These are phyloP conservation scores for Cyprinodon diabolis DNA, from an alignment of 2,797 vertebrate genomes.

Conservation along the genomic window DNA sequence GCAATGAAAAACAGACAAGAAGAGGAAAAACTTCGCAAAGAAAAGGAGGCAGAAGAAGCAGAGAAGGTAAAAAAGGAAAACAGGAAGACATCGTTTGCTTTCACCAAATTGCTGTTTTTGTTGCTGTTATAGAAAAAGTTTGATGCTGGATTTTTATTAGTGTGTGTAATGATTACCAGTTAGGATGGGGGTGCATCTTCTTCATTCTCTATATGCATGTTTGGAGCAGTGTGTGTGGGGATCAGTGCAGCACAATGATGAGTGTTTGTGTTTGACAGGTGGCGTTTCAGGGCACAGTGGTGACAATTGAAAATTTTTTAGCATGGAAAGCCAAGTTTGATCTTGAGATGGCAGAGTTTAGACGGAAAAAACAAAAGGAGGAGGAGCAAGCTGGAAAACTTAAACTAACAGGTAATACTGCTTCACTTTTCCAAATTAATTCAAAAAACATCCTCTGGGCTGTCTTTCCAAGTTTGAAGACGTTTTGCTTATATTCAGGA, in stretches of 20 bases:
- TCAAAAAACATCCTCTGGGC: no score
- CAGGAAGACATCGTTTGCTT: no score
- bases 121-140: no score
- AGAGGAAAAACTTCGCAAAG: constrained; percentile 88
- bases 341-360: constrained; percentile 87
- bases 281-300: constrained; percentile 95
- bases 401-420: constrained; percentile 88
- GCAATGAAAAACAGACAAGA: constrained; percentile 90
- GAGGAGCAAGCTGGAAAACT: constrained; percentile 90
- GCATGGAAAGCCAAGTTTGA: constrained; percentile 95
- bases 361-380: constrained; percentile 91
- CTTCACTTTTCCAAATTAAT: no score
- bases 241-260: not conserved
- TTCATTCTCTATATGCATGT: no score
- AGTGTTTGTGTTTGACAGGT: constrained; percentile 72
- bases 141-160: no score
- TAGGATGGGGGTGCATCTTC: not conserved
- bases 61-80: constrained; percentile 85
- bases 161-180: not conserved
- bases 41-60: constrained; percentile 93
- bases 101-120: no score
- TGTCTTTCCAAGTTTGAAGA: no score
- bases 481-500: no score
- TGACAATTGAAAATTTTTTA: constrained; percentile 97
- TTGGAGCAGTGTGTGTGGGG: not conserved